A percentile compares a stretch with the other conserved stretches of the same genome.
Evolutionary conservation across 2,113 vertebrate genomes (phyloP).

Genomic region (Petrocephalus microphthalmus): DNA sequence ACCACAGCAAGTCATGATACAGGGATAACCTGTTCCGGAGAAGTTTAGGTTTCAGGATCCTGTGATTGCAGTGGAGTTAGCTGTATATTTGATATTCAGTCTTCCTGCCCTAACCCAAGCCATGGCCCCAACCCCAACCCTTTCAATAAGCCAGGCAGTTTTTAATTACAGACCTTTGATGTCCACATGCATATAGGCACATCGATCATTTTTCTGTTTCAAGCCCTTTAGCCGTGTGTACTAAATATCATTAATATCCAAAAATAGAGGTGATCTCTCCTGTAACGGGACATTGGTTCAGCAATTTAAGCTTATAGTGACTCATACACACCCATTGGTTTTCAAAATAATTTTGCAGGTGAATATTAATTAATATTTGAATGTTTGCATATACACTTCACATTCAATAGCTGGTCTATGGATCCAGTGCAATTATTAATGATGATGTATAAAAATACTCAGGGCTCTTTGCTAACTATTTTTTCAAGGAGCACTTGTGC

Average conservation of each 20-base stretch:
- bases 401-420: background rate
- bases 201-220: too few relatives aligned
- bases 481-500: too few relatives aligned
- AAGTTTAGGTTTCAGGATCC: background rate
- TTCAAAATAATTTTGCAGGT: background rate
- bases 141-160: too few relatives aligned
- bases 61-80: too few relatives aligned
- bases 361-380: background rate
- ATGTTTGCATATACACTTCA: too few relatives aligned
- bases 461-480: too few relatives aligned
- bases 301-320: background rate
- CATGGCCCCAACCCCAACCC: too few relatives aligned
- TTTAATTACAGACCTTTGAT: too few relatives aligned
- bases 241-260: background rate
- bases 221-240: too few relatives aligned
- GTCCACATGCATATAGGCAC: too few relatives aligned
- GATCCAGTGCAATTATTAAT: background rate
- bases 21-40: background rate
- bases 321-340: background rate
- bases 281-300: background rate
- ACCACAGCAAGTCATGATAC: background rate
- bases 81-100: too few relatives aligned
- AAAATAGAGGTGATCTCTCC: background rate
- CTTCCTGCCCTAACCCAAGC: too few relatives aligned
- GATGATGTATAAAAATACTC: background rate